Evolutionary conservation across 2,797 vertebrate genomes (phyloP), one percentile per base, ranked within the genome.

Genomic region (Pristis pectinata): DNA sequence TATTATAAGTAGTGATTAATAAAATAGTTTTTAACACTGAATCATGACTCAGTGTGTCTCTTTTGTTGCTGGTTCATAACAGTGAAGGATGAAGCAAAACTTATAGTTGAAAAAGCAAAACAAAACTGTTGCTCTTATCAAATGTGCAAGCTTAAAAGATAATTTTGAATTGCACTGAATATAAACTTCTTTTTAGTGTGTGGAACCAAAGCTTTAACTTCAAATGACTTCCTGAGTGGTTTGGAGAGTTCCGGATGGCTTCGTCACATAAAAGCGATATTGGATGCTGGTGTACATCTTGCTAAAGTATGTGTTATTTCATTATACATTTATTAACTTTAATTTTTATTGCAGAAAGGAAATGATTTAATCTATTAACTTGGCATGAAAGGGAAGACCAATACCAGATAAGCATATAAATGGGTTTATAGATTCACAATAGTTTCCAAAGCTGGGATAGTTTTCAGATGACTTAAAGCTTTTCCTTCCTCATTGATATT

Each of bases 201-300:
- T 95, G 98, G 98, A 64, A 97, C 96, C 10, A 98, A 98, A 64
- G 97, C 97, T 93, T 98, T 99, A 80, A 97, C 98, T 49, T 97
- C 99, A 96, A 98, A 97, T 3, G 99, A 99, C 96, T 99, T 98
- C 95, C 97, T 98, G 94, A 97, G 97, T 59, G 99, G 99, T 85
- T 95, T 99, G 96, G 98, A 99, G 97, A 98, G 95, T 93, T 97
- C 98, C 8, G 98, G 98, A 94, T 99, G 99, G 99, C 96, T 99
- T 94, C 98, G 99, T 70, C 99, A 99, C 93, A 97, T 99, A 96
- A 99, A 99, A 96, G 98, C 99, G 59, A 95, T 99, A 6, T 95
- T 99, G 96, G 99, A 99, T 67, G 99, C 99, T 94, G 98, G 98
- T 17, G 97, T 99, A 95, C 98, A 98, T 95, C 97, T 99, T 61